Evolutionary conservation across 2,888 invertebrate genomes (phyloP).

Genomic region (Tetheella fluctuosa): DNA sequence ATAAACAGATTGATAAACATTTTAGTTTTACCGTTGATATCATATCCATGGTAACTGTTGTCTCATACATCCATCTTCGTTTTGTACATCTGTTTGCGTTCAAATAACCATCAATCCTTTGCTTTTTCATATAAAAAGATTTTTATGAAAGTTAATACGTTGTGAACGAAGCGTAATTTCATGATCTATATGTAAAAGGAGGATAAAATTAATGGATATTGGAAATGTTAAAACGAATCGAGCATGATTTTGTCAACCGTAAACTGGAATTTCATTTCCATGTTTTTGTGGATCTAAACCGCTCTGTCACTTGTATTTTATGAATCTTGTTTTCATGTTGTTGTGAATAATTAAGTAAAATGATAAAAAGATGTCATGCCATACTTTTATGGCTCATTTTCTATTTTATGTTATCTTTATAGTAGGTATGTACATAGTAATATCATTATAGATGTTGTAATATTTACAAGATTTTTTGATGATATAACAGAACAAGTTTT

Average conservation of each 20-base stretch:
- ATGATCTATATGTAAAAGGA: background rate
- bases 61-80: background rate
- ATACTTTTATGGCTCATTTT: constrained; percentile 32
- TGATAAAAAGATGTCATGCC: constrained; percentile 39
- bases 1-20: too few relatives aligned
- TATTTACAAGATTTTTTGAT: too few relatives aligned
- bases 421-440: too few relatives aligned
- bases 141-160: background rate
- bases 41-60: background rate
- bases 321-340: constrained; percentile 8
- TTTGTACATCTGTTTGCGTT: background rate
- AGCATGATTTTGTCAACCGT: background rate
- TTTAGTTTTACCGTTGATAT: too few relatives aligned
- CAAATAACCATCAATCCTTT: background rate
- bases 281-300: background rate
- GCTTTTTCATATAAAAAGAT: background rate
- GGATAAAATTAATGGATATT: background rate
- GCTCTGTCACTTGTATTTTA: background rate
- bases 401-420: constrained; percentile 11
- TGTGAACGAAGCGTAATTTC: background rate
- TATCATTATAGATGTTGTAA: too few relatives aligned
- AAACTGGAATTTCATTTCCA: background rate
- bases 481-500: too few relatives aligned
- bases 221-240: background rate
- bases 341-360: constrained; percentile 24